Conservation (phyloP, 2,888 invertebrate genomes). For the Apodemia mormo region DNA sequence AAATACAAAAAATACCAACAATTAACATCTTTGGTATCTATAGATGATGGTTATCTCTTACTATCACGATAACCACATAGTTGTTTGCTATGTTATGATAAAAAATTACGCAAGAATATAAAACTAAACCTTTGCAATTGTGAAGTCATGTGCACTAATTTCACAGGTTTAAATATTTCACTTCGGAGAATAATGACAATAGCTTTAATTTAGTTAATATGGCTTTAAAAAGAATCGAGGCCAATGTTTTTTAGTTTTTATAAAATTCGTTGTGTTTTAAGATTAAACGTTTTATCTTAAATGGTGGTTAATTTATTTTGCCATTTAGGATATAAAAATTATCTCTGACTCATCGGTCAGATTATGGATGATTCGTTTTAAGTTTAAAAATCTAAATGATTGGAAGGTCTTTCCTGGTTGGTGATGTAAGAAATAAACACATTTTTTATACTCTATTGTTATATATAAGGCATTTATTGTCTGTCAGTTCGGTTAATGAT, state of each 20-base stretch:
- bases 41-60: no score
- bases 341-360: constrained; percentile 2
- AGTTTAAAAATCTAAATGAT: background rate
- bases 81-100: no score
- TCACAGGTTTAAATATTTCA: no score
- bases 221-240: no score
- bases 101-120: no score
- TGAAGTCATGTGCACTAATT: no score
- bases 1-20: no score
- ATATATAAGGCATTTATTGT: background rate
- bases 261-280: background rate
- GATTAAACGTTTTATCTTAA: background rate
- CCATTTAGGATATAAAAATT: constrained; percentile 4
- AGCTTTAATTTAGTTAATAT: no score
- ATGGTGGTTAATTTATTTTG: background rate
- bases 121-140: no score
- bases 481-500: background rate
- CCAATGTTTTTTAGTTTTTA: background rate
- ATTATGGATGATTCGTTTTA: background rate
- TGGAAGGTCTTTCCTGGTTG: constrained; percentile 14
- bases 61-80: no score
- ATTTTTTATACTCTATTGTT: constrained; percentile 10
- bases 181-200: no score
- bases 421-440: constrained; percentile 5
- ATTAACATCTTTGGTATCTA: no score